Base-by-base conservation (phyloP, 2,113 vertebrate species). In the Tenrec ecaudatus region DNA sequence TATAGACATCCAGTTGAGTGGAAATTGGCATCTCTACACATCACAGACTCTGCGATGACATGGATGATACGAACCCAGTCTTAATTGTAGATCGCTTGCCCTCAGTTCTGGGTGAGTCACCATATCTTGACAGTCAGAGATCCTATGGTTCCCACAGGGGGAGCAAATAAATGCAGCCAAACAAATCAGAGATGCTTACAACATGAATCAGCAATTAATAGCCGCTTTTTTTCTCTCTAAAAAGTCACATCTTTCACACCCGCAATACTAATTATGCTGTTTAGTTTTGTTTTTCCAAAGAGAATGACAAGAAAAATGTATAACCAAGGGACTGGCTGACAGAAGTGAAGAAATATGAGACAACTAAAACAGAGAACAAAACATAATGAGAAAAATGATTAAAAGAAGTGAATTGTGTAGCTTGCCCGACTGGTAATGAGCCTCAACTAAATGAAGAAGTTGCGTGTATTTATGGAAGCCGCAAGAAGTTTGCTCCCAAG, bases 161-260 rank as follows among this genome's bases (percentile, higher is more conserved):
- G 68, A 68, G 95, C 95, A 94, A 96, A 93, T 95, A 93, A 93
- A 90, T 88, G 22, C 2, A 78, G 31, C 95, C 84, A 60, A 87
- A 96, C 92, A 82, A 97, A 73, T 92, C 94, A 29, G 95, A 97
- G 95, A 96, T 96, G 95, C 97, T 98, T 98, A 95, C 96, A 94
- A 93, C 79, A 86, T 97, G 98, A 98, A 97, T 98, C 97, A 97
- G 97, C 96, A 97, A 97, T 97, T 98, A 97, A 96, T 96, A 97
- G 91, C 95, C 97, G 97, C 38, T 29, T 96, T 31, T 17, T 6
- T 17, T 6, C 1, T 19, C 15, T 27, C 27, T 94, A 92, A 96
- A 97, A 98, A 97, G 95, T 97, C 96, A 97, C 88, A 95, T 98
- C 97, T 97, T 88, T 98, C 94, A 89, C 90, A 96, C 92, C 89